Conservation (phyloP, 1,140 invertebrate species). For the Rhyacophila brunnea region DNA sequence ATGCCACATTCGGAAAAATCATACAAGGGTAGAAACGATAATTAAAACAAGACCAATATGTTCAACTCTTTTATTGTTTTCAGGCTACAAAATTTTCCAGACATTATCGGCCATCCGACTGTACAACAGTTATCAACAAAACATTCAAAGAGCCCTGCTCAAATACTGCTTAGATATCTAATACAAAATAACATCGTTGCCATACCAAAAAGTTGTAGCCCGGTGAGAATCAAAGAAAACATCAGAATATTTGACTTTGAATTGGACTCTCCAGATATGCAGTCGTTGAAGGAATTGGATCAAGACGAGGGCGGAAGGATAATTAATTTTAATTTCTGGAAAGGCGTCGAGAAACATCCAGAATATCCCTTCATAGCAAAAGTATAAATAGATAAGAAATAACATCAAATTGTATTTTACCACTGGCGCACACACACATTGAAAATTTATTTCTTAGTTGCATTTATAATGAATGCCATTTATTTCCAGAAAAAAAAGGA, state of each 20-base stretch:
- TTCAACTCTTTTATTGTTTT: conserved; percentile 18
- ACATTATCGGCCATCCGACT: conserved; percentile 57
- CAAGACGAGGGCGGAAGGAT: conserved; percentile 65
- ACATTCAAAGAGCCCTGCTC: conserved; percentile 53
- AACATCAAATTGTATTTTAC: no score
- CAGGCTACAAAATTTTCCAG: conserved; percentile 52
- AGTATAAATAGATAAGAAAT: conserved; percentile 4
- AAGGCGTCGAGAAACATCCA: conserved; percentile 63
- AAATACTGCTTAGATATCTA: conserved; percentile 59
- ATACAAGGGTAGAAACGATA: no score
- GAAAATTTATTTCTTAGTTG: no score
- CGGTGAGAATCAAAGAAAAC: conserved; percentile 56
- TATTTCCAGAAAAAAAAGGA: no score
- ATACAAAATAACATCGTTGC: conserved; percentile 54
- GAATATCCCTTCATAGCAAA: conserved; percentile 55
- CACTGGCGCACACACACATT: no score
- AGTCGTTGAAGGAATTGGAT: conserved; percentile 58
- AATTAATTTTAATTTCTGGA: conserved; percentile 62
- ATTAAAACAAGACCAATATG: no score
- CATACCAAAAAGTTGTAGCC: conserved; percentile 59
- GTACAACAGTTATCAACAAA: conserved; percentile 50
- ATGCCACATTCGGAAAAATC: no score
- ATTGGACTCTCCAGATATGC: conserved; percentile 56
- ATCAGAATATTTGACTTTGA: conserved; percentile 64
- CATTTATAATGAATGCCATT: no score